Base-by-base conservation (phyloP, 1,140 invertebrate species). In the Panagrolaimus sp. region DNA sequence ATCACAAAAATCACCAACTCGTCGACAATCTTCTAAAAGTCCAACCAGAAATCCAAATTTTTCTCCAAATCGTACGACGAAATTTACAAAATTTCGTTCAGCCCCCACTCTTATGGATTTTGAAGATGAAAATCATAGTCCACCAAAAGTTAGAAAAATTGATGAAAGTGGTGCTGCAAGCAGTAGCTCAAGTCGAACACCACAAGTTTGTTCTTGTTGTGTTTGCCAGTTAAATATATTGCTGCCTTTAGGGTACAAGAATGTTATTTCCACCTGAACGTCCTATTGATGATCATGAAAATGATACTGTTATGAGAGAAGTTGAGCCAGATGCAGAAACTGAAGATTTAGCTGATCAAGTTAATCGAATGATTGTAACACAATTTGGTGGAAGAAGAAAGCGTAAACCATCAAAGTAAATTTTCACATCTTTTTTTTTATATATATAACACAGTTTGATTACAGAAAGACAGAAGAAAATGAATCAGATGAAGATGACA, bases 281-380 rank as follows among this genome's bases (percentile, higher is more conserved):
- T 38, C n/a, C n/a, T n/a, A 38, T 38, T 38, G 31, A 4, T 38
- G 31, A 38, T 4, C 31, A 38, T 4, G 31, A 2, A 7, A 38
- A 7, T 38, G 31, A 38, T 38, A 38, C 31, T 4, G 31, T 38
- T 4, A 38, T 38, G 31, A 38, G 31, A 38, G 31, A 38, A 4
- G 31, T 38, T 38, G 31, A 38, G 31, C 31, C 31, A 2, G 31
- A 38, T 38, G 31, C 51, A 2, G 51, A 57, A 57, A 38, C 31
- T 38, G 51, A 57, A 25, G 51, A 57, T 57, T 11, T 57, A 9
- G 20, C 51, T 1, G 51, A 13, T 11, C 51, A 27, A 27, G 27
- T 57, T 27, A 27, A 57, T 57, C 20, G n/a, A 27, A 13, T 57
- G 51, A 57, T 57, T 57, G 51, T 57, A 11, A 25, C 51, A 20